Percentiles rank a stretch among this genome's conserved stretches.
Conservation (phyloP, 1,140 invertebrate genomes). For the Gyrodactylus salaris region DNA sequence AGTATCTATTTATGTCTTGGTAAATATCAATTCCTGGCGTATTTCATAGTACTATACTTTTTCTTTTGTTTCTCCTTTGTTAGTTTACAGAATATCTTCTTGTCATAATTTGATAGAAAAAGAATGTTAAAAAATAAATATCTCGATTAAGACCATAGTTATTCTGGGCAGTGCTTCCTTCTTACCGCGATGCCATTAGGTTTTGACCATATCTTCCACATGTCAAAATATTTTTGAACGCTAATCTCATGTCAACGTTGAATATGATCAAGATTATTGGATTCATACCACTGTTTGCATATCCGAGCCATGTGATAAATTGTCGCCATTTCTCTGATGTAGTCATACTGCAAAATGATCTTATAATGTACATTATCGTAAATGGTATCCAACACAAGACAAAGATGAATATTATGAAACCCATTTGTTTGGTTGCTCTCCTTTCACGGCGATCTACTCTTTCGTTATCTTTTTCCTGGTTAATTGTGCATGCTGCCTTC, state of each 20-base stretch:
- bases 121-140: too few relatives aligned
- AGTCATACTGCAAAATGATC: neutral
- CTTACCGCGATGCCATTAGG: neutral
- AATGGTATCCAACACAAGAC: constrained; percentile 8
- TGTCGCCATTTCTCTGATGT: neutral
- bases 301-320: constrained; percentile 5
- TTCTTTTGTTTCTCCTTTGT: too few relatives aligned
- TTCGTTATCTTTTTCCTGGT: neutral
- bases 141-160: too few relatives aligned
- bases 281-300: constrained; percentile 6
- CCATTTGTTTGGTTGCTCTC: constrained; percentile 11
- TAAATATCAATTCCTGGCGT: too few relatives aligned
- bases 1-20: too few relatives aligned
- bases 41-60: too few relatives aligned
- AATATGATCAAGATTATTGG: constrained; percentile 5
- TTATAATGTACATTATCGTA: constrained; percentile 8
- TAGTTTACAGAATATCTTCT: too few relatives aligned
- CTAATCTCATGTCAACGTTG: neutral
- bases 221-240: neutral
- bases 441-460: constrained; percentile 9
- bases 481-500: neutral
- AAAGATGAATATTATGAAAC: constrained; percentile 10
- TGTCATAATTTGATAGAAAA: too few relatives aligned
- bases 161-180: too few relatives aligned
- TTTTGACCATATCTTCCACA: neutral